A percentile compares a stretch with the other conserved stretches of the same genome.
phyloP scores from a whole-genome alignment of 2,797 vertebrate genomes.

The Manis pentadactyla region DNA sequence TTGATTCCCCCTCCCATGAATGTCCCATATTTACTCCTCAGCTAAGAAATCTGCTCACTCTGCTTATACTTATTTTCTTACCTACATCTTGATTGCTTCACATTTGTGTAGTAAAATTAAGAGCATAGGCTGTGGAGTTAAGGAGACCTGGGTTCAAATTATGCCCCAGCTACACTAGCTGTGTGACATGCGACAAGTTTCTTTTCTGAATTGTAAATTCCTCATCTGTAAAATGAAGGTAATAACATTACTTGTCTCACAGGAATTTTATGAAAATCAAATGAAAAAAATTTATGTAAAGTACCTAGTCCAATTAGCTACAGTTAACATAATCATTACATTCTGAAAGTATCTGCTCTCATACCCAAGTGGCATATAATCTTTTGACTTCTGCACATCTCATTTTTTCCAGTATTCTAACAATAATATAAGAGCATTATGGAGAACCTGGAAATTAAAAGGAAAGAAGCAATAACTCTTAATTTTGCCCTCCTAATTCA shows the following conservation, averaged over 20 bases:
- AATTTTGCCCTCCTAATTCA: not conserved
- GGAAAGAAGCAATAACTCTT: not conserved
- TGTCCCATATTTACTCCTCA: not conserved
- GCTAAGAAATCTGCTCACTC: constrained; percentile 18
- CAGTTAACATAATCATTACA: not conserved
- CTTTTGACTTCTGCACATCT: not conserved
- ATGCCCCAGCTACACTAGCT: not conserved
- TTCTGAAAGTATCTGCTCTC: not conserved
- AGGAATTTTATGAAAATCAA: constrained; percentile 8
- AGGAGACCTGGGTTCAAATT: not conserved
- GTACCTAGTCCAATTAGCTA: not conserved
- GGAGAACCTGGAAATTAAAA: not conserved
- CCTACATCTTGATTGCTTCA: not conserved
- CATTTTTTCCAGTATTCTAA: constrained; percentile 22
- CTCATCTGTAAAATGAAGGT: not conserved
- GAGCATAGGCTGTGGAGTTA: not conserved
- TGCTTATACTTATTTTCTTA: not conserved
- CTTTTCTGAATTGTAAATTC: not conserved
- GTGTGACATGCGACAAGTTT: not conserved
- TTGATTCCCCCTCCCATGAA: not conserved
- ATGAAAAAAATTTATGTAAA: not conserved
- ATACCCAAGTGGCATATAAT: not conserved
- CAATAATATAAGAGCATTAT: not conserved
- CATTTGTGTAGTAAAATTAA: not conserved
- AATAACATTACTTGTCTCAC: not conserved